Conservation (phyloP, 2,797 vertebrate species). For the Bradypodion ventrale region DNA sequence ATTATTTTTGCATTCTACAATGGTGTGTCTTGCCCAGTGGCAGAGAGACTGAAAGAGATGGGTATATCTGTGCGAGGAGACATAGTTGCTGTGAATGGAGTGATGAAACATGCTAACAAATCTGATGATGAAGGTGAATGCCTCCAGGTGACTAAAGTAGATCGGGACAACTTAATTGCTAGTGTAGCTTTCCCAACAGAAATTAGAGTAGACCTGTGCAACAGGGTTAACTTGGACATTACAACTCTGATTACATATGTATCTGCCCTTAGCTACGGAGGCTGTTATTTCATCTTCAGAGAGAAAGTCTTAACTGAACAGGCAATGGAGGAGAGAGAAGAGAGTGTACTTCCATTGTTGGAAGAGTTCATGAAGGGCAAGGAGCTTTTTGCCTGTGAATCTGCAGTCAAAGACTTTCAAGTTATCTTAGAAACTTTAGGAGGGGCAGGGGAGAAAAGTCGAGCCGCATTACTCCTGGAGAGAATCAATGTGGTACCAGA, state of each 20-base stretch:
- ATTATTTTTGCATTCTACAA: constrained; percentile 96
- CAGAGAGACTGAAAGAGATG: constrained; percentile 87
- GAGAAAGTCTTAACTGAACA: constrained; percentile 94
- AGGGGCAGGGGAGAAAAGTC: constrained; percentile 85
- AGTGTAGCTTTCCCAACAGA: constrained; percentile 85
- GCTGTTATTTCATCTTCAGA: constrained; percentile 87
- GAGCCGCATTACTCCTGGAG: constrained; percentile 81
- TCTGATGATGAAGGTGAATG: constrained; percentile 72
- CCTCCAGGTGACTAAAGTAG: constrained; percentile 81
- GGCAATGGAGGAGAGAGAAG: constrained; percentile 87
- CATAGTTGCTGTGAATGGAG: constrained; percentile 86
- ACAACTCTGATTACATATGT: constrained; percentile 94
- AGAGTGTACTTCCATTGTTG: constrained; percentile 85
- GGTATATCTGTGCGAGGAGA: constrained; percentile 91
- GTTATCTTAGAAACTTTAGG: constrained; percentile 91
- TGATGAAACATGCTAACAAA: constrained; percentile 66
- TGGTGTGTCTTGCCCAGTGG: constrained; percentile 91
- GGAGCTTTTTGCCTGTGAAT: constrained; percentile 89
- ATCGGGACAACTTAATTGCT: constrained; percentile 81
- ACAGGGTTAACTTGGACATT: constrained; percentile 91
- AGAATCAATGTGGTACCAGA: constrained; percentile 86
- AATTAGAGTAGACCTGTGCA: constrained; percentile 85
- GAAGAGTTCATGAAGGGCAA: constrained; percentile 90
- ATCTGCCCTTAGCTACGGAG: constrained; percentile 91
- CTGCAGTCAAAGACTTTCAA: constrained; percentile 90